A percentile compares a stretch with the other conserved stretches of the same genome.
Conservation (phyloP, 2,113 vertebrate species). For the Atrichornis clamosus region DNA sequence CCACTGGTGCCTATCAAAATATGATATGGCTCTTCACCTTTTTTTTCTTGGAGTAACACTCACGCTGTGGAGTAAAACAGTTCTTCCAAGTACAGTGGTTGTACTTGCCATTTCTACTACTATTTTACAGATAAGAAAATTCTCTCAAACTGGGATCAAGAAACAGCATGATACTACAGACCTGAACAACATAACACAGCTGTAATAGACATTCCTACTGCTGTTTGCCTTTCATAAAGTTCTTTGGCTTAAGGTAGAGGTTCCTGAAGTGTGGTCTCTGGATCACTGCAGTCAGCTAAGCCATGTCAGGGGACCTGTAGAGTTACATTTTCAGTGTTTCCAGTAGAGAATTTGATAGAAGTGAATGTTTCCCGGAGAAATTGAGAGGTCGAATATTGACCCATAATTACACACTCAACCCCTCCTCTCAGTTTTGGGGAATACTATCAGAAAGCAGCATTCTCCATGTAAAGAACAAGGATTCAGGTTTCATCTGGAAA, state of each 20-base stretch:
- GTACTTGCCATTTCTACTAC: not conserved
- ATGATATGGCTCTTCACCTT: not conserved
- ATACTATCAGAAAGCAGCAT: not conserved
- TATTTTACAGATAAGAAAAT: not conserved
- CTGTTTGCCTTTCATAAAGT: not conserved
- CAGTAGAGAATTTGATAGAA: not conserved
- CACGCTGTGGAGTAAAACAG: not conserved
- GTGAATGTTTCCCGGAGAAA: not conserved
- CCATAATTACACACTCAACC: not conserved
- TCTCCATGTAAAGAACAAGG: not conserved
- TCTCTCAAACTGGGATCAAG: not conserved
- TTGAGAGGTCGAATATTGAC: not conserved
- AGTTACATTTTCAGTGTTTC: not conserved
- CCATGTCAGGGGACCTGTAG: not conserved
- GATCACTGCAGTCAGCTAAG: not conserved
- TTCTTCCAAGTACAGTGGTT: not conserved
- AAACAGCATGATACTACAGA: not conserved
- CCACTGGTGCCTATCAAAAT: not conserved
- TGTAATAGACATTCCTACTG: not conserved
- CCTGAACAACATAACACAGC: not conserved
- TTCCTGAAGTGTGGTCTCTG: not conserved
- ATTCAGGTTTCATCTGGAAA: slow-evolving; percentile 32
- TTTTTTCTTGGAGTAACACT: not conserved
- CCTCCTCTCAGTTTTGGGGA: not conserved
- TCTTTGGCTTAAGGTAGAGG: not conserved